These are phyloP conservation scores for Coenobita brevimanus DNA, from an alignment of 1,140 invertebrate genomes.

Conservation along the genomic window DNA sequence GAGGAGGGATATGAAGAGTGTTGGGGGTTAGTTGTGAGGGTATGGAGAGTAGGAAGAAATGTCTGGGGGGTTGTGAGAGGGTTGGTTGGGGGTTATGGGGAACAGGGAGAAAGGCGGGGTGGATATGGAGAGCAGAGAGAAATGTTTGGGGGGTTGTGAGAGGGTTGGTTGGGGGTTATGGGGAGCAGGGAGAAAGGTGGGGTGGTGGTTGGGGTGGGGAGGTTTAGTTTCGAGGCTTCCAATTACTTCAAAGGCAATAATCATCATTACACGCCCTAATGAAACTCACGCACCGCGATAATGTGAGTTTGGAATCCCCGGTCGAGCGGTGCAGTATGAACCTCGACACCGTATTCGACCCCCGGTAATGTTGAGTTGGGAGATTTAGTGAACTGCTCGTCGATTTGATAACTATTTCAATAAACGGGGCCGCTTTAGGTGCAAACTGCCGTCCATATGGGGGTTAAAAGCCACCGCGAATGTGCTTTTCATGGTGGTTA, in stretches of 20 bases:
- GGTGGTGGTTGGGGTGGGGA: too few species aligned
- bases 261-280: not conserved
- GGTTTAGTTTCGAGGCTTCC: too few species aligned
- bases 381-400: conserved; percentile 41
- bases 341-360: not conserved
- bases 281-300: not conserved
- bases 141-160: too few species aligned
- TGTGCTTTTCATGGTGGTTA: conserved; percentile 9
- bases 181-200: too few species aligned
- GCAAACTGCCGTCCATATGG: conserved; percentile 20
- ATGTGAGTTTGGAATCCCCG: not conserved
- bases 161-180: too few species aligned
- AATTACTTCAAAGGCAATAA: not conserved
- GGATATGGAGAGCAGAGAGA: too few species aligned
- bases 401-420: conserved; percentile 39
- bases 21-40: too few species aligned
- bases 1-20: too few species aligned
- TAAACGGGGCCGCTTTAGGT: not conserved
- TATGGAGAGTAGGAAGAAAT: too few species aligned
- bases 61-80: too few species aligned
- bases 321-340: not conserved
- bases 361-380: conserved; percentile 1
- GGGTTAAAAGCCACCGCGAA: conserved; percentile 19
- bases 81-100: too few species aligned
- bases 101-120: too few species aligned